These are phyloP conservation scores for Litoditis marina DNA, from an alignment of 2,888 invertebrate species.

Conservation along the genomic window DNA sequence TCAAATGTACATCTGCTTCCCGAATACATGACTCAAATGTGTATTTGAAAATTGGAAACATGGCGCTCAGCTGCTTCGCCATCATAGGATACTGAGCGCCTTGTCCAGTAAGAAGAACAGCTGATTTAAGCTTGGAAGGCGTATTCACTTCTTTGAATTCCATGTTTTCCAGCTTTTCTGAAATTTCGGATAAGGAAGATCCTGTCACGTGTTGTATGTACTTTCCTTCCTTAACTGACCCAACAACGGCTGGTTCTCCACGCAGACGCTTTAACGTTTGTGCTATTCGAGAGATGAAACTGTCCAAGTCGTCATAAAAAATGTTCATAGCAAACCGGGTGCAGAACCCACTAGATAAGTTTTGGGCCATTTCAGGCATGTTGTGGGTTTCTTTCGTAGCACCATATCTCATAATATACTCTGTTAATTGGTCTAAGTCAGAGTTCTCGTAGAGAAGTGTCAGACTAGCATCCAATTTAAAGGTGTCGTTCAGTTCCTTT, in stretches of 20 bases:
- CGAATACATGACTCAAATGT: constrained; percentile 21
- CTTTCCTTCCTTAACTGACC: constrained; percentile 23
- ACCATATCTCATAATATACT: constrained; percentile 20
- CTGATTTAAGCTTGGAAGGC: constrained; percentile 20
- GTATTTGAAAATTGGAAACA: constrained; percentile 29
- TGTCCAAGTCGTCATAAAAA: constrained; percentile 23
- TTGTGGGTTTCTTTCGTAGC: background rate
- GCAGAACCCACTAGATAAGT: no score
- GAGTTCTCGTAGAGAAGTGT: constrained; percentile 43
- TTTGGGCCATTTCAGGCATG: constrained; percentile 11
- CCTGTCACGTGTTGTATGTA: constrained; percentile 20
- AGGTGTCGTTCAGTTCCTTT: constrained; percentile 24
- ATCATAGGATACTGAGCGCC: constrained; percentile 48
- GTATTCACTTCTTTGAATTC: background rate
- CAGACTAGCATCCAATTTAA: constrained; percentile 30
- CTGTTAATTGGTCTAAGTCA: constrained; percentile 28
- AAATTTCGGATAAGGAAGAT: constrained; percentile 17
- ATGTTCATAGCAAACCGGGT: constrained; percentile 23
- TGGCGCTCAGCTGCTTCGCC: constrained; percentile 40
- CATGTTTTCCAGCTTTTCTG: background rate
- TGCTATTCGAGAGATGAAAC: constrained; percentile 7
- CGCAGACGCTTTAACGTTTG: background rate
- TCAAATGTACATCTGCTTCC: constrained; percentile 21
- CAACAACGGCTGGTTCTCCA: no score
- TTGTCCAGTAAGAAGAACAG: constrained; percentile 46